Conservation (phyloP, 2,113 vertebrate genomes). For the Glareola pratincola region DNA sequence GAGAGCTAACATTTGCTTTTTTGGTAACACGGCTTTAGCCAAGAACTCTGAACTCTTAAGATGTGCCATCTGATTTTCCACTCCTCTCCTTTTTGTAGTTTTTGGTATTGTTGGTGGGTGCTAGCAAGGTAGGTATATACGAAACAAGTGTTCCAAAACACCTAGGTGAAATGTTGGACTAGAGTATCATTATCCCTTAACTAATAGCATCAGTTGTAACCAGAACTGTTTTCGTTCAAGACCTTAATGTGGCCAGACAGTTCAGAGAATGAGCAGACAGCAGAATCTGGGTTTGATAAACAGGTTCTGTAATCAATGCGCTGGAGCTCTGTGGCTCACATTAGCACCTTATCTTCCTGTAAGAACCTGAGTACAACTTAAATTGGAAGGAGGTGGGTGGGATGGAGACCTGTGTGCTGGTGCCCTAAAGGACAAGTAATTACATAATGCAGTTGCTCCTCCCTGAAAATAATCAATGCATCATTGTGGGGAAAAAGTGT, state of each 20-base stretch:
- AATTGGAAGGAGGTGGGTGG: not conserved
- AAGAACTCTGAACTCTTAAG: not conserved
- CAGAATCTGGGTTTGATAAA: constrained; percentile 13
- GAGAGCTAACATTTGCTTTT: not conserved
- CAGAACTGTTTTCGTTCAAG: not conserved
- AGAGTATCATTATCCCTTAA: not conserved
- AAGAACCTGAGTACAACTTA: not conserved
- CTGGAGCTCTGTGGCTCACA: not conserved
- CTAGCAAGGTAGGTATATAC: not conserved
- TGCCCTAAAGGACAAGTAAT: constrained; percentile 15
- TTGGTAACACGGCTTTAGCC: not conserved
- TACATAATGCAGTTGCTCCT: constrained; percentile 18
- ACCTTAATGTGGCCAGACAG: not conserved
- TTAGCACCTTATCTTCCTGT: not conserved
- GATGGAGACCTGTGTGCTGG: constrained; percentile 19
- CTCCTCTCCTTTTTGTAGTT: not conserved
- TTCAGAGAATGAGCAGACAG: not conserved
- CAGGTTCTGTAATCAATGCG: not conserved
- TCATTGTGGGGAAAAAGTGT: not conserved
- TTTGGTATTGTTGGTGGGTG: not conserved
- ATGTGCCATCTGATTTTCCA: not conserved
- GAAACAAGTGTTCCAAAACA: not conserved
- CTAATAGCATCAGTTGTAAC: not conserved
- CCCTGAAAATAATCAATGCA: constrained; percentile 38
- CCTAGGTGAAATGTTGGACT: not conserved